phyloP scores from a whole-genome alignment of 2,888 invertebrate species.

The Temnothorax rugatulus region DNA sequence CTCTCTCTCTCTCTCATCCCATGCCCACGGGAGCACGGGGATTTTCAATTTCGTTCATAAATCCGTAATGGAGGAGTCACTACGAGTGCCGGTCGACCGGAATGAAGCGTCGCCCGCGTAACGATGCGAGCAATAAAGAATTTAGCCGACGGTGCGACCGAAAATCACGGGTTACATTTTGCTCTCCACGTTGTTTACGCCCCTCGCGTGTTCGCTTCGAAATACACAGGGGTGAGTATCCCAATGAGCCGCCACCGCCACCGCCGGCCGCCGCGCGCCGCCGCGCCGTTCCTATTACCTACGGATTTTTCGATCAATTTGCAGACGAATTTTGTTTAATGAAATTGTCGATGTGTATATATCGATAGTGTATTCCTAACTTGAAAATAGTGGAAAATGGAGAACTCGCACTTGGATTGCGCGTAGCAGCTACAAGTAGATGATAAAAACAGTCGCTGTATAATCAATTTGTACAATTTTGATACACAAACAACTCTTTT shows the following conservation, averaged over 20 bases:
- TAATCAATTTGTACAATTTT: neutral
- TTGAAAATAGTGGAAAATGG: neutral
- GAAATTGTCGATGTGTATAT: constrained; percentile 19
- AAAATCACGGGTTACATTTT: constrained; percentile 59
- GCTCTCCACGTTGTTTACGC: constrained; percentile 51
- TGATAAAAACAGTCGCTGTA: neutral
- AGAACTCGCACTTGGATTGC: neutral
- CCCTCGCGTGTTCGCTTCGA: constrained; percentile 40
- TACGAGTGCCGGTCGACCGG: constrained; percentile 67
- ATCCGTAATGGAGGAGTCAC: constrained; percentile 74
- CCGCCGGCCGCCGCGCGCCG: too few relatives aligned
- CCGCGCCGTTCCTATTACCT: constrained; percentile 25
- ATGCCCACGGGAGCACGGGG: constrained; percentile 60
- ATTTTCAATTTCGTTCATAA: constrained; percentile 77
- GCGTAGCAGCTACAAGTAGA: neutral
- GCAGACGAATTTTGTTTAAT: constrained; percentile 37
- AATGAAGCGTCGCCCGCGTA: constrained; percentile 70
- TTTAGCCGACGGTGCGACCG: constrained; percentile 49
- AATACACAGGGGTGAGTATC: neutral
- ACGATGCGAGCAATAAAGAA: constrained; percentile 68
- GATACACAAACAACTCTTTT: neutral
- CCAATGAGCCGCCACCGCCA: neutral
- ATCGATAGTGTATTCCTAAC: neutral
- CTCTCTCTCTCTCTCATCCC: neutral
- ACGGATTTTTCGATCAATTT: constrained; percentile 34